Conservation (phyloP, 2,113 vertebrate genomes). For the Gasterosteus nipponicus region DNA sequence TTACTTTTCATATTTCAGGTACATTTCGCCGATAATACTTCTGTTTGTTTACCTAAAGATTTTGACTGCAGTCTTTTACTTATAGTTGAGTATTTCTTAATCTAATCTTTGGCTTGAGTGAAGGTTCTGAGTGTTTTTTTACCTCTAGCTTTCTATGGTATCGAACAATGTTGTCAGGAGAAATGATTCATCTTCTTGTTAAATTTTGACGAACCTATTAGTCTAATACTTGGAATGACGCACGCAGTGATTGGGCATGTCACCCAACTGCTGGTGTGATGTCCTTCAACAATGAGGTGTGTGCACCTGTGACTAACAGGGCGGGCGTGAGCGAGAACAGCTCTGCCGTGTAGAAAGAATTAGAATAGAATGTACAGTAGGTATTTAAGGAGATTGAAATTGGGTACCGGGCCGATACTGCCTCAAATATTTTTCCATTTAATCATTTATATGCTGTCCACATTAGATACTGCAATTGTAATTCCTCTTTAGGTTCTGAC, state of each 20-base stretch:
- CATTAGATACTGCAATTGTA: not conserved
- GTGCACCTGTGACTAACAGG: conserved; percentile 1
- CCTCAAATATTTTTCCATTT: not conserved
- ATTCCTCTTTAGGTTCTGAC: not conserved
- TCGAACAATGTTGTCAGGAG: not conserved
- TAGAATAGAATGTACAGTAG: not conserved
- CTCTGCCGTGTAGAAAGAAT: not conserved
- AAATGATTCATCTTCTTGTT: not conserved
- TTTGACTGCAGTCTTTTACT: not conserved
- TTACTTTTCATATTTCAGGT: not conserved
- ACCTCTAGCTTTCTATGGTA: not conserved
- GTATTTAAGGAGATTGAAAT: not conserved
- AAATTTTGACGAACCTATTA: no score
- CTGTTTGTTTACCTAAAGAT: not conserved
- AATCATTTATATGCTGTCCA: not conserved
- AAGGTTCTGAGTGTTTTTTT: not conserved
- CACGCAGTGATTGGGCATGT: not conserved
- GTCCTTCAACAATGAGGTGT: not conserved
- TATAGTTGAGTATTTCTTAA: not conserved
- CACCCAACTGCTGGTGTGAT: not conserved
- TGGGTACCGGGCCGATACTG: not conserved
- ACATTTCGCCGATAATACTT: not conserved
- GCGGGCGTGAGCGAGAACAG: conserved; percentile 1
- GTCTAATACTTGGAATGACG: not conserved
- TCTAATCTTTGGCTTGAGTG: not conserved